A percentile compares a stretch with the other conserved stretches of the same genome.
These are phyloP conservation scores for Melanostoma mellinum DNA, from an alignment of 2,888 invertebrate genomes.

Conservation along the genomic window DNA sequence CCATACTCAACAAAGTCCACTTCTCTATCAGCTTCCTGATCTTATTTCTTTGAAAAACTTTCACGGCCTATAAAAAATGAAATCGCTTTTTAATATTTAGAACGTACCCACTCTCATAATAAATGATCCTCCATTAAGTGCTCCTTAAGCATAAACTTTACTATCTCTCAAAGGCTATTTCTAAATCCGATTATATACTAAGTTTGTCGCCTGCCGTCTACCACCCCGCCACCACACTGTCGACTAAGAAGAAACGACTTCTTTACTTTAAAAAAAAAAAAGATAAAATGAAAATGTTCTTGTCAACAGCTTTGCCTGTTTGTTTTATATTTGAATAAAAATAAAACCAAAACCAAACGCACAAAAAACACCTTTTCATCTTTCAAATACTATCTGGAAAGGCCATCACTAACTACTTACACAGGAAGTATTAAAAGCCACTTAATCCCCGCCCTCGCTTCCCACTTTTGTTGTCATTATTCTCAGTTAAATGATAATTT, in stretches of 20 bases:
- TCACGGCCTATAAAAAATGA: neutral
- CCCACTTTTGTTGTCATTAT: conserved; percentile 29
- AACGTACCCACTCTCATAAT: neutral
- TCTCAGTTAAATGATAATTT: conserved; percentile 70
- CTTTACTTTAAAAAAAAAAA: neutral
- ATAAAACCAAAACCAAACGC: conserved; percentile 34
- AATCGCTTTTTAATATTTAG: neutral
- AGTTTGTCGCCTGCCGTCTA: neutral
- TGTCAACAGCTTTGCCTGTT: conserved; percentile 54
- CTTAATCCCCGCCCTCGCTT: conserved; percentile 52
- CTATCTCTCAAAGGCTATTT: neutral
- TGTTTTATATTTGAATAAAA: conserved; percentile 52
- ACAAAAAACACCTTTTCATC: conserved; percentile 34
- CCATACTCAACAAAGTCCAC: neutral
- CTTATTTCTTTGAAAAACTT: neutral
- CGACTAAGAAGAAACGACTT: neutral
- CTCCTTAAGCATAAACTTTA: conserved; percentile 7
- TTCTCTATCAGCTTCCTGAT: neutral
- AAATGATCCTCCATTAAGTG: conserved; percentile 6
- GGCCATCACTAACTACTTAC: conserved; percentile 34
- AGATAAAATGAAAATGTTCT: conserved; percentile 16
- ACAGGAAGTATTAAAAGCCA: conserved; percentile 72
- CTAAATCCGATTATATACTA: conserved; percentile 26
- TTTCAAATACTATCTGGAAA: conserved; percentile 18
- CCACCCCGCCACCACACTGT: neutral